phyloP scores from a whole-genome alignment of 2,888 invertebrate genomes.

The Athalia rosae region DNA sequence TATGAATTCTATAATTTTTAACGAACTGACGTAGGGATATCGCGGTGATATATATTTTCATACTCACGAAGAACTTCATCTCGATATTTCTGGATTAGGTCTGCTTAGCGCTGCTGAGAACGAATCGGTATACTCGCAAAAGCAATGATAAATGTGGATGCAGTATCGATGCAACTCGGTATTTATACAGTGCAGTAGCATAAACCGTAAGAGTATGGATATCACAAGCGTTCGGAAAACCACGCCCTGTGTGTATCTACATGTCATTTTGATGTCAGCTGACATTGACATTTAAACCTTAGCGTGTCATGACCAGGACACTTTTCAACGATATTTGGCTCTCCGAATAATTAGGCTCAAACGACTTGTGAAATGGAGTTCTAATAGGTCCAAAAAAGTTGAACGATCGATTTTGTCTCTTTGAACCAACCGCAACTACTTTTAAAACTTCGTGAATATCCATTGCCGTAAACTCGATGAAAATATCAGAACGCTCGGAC shows the following conservation, averaged over 20 bases:
- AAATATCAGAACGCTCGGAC: no score
- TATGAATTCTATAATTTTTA: neutral
- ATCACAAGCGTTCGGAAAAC: slow-evolving; percentile 47
- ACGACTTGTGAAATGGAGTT: neutral
- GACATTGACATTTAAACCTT: slow-evolving; percentile 60
- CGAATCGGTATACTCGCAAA: slow-evolving; percentile 64
- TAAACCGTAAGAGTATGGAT: slow-evolving; percentile 41
- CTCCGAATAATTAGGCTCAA: slow-evolving; percentile 11
- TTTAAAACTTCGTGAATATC: no score
- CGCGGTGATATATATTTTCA: neutral
- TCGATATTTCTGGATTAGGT: slow-evolving; percentile 53
- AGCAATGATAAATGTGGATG: slow-evolving; percentile 58
- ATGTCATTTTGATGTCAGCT: slow-evolving; percentile 50
- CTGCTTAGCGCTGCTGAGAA: slow-evolving; percentile 60
- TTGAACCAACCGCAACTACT: no score
- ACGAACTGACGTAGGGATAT: neutral
- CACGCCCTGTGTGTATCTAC: slow-evolving; percentile 59
- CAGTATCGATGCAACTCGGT: slow-evolving; percentile 48
- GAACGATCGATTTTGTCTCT: no score
- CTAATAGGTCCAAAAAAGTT: slow-evolving; percentile 4
- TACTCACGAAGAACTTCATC: slow-evolving; percentile 65
- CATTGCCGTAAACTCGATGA: no score
- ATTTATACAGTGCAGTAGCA: slow-evolving; percentile 59
- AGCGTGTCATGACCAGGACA: neutral
- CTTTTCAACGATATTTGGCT: slow-evolving; percentile 3